Percentiles rank a stretch among this genome's conserved stretches.
Conservation (phyloP, 2,797 vertebrate species). For the Phataginus tricuspis region DNA sequence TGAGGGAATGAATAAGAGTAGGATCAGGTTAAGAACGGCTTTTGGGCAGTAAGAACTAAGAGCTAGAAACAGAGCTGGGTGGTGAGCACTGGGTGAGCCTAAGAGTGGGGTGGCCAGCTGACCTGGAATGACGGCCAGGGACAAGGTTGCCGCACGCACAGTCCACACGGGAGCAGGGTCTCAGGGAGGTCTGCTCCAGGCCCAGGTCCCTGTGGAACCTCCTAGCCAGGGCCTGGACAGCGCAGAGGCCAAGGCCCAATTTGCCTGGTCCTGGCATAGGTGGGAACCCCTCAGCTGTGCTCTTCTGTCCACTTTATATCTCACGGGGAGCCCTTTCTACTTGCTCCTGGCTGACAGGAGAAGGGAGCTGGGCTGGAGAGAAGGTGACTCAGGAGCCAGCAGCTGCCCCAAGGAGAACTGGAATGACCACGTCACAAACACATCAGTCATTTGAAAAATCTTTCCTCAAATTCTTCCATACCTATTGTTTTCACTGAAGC, state of each 20-base stretch:
- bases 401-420: not conserved
- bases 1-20: not conserved
- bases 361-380: not conserved
- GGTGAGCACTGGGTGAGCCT: not conserved
- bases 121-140: not conserved
- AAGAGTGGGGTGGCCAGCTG: not conserved
- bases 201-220: not conserved
- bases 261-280: not conserved
- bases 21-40: not conserved
- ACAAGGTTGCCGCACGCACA: not conserved
- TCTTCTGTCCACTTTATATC: not conserved
- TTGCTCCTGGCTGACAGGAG: not conserved
- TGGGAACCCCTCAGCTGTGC: fast-evolving
- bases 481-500: not conserved
- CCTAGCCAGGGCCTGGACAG: not conserved
- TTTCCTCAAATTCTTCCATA: not conserved
- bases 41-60: not conserved
- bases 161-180: not conserved
- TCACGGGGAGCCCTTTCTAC: fast-evolving
- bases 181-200: not conserved
- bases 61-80: not conserved
- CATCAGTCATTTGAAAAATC: not conserved
- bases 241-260: not conserved
- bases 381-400: not conserved
- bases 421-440: not conserved